Conservation (phyloP, 2,797 vertebrate genomes). For the Hemibagrus guttatus region DNA sequence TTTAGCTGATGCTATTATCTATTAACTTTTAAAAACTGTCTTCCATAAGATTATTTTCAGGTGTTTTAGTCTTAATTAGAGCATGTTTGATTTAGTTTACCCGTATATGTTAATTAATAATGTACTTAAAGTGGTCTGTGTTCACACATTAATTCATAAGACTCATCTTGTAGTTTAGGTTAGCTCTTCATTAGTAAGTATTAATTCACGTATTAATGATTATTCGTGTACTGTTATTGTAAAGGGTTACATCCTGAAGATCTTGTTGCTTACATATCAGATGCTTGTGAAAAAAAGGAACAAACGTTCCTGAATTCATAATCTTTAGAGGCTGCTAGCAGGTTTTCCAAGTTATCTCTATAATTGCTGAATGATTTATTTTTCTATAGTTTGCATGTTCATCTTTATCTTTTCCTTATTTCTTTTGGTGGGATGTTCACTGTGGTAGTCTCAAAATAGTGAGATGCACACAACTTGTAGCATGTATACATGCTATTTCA, state of each 20-base stretch:
- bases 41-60: too few relatives aligned
- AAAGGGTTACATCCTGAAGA: background rate
- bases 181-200: too few relatives aligned
- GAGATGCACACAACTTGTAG: background rate
- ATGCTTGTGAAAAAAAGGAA: background rate
- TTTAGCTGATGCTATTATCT: too few relatives aligned
- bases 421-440: background rate
- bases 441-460: background rate
- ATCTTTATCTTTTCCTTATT: slow-evolving; percentile 8
- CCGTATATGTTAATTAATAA: too few relatives aligned
- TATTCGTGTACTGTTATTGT: too few relatives aligned
- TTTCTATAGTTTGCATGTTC: slow-evolving; percentile 13
- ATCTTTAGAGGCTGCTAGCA: background rate
- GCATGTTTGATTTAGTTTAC: too few relatives aligned
- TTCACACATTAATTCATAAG: too few relatives aligned
- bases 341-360: background rate
- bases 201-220: too few relatives aligned
- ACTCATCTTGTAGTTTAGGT: too few relatives aligned
- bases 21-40: too few relatives aligned
- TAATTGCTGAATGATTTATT: background rate
- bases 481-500: background rate
- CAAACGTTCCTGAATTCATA: slow-evolving; percentile 4
- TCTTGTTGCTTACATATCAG: background rate
- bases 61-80: too few relatives aligned
- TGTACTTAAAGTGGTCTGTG: too few relatives aligned